Evolutionary conservation across 2,113 vertebrate species (phyloP).

Genomic region (Fregata magnificens): DNA sequence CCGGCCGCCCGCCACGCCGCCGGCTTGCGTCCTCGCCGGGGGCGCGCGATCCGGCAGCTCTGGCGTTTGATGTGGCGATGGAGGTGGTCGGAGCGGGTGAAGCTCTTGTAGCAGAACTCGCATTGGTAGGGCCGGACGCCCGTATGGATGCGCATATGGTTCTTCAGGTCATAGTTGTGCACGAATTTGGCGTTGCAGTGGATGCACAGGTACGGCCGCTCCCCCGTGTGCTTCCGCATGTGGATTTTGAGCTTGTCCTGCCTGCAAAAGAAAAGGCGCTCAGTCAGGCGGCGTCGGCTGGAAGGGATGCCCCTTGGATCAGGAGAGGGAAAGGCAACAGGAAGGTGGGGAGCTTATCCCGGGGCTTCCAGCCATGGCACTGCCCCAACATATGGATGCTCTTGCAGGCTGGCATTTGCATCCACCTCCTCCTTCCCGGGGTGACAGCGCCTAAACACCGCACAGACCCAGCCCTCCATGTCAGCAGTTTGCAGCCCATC

Average conservation of each 20-base stretch:
- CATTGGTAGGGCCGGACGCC: conserved; percentile 97
- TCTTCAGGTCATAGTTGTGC: conserved; percentile 99
- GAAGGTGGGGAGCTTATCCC: neutral
- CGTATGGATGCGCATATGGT: conserved; percentile 98
- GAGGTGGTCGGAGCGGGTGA: conserved; percentile 96
- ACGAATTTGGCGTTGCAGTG: conserved; percentile 98
- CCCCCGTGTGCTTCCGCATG: conserved; percentile 98
- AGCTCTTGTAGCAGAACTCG: conserved; percentile 99
- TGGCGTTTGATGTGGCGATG: conserved; percentile 97
- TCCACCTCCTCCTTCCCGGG: accelerated
- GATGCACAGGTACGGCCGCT: conserved; percentile 96
- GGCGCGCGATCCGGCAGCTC: conserved; percentile 90
- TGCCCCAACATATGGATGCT: accelerated
- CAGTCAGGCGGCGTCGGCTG: accelerated
- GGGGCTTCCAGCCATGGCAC: neutral
- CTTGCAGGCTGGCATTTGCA: neutral
- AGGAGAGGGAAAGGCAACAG: neutral
- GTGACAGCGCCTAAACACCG: accelerated
- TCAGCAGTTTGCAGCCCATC: neutral
- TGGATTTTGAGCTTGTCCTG: conserved; percentile 99
- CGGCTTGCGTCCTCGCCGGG: conserved; percentile 88
- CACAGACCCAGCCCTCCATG: accelerated
- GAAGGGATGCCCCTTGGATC: neutral
- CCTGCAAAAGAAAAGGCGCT: conserved; percentile 58
- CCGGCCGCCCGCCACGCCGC: conserved; percentile 84